Evolutionary conservation across 1,140 invertebrate genomes (phyloP).

Genomic region (Leptoteleia sp.): DNA sequence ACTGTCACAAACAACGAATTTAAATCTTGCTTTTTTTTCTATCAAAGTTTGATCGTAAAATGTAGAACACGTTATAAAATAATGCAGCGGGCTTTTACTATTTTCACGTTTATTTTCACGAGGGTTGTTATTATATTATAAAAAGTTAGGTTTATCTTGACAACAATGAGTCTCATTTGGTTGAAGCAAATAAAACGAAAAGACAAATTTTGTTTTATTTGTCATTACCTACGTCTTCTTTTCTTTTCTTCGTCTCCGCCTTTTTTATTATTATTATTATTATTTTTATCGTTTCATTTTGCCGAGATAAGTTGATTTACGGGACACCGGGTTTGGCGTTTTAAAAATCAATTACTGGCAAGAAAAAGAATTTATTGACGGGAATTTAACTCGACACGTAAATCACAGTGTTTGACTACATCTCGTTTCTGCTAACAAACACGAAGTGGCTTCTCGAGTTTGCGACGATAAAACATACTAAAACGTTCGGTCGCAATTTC

Average conservation of each 20-base stretch:
- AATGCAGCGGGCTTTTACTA: conserved; percentile 2
- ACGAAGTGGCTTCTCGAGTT: conserved; percentile 48
- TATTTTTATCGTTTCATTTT: conserved; percentile 27
- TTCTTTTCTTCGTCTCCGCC: no score
- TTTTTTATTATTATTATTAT: no score
- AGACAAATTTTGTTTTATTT: conserved; percentile 1
- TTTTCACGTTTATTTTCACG: conserved; percentile 17
- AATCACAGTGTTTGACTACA: conserved; percentile 52
- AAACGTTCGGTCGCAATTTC: conserved; percentile 57
- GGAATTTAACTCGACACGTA: conserved; percentile 45
- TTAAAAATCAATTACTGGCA: conserved; percentile 41
- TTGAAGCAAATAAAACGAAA: conserved; percentile 10
- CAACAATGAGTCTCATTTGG: conserved; percentile 25
- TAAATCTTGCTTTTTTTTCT: conserved; percentile 45
- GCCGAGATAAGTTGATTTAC: conserved; percentile 21
- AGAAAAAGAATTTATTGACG: conserved; percentile 42
- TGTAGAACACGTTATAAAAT: conserved; percentile 34
- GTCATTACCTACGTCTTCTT: background rate
- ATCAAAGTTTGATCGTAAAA: conserved; percentile 56
- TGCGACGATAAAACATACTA: conserved; percentile 50
- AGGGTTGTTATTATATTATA: conserved; percentile 15
- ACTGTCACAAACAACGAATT: conserved; percentile 49
- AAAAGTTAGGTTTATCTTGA: conserved; percentile 35
- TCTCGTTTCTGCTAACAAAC: conserved; percentile 41
- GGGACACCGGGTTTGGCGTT: conserved; percentile 1